Base-by-base conservation (phyloP, 1,140 invertebrate genomes). In the Drosophila prosaltans region DNA sequence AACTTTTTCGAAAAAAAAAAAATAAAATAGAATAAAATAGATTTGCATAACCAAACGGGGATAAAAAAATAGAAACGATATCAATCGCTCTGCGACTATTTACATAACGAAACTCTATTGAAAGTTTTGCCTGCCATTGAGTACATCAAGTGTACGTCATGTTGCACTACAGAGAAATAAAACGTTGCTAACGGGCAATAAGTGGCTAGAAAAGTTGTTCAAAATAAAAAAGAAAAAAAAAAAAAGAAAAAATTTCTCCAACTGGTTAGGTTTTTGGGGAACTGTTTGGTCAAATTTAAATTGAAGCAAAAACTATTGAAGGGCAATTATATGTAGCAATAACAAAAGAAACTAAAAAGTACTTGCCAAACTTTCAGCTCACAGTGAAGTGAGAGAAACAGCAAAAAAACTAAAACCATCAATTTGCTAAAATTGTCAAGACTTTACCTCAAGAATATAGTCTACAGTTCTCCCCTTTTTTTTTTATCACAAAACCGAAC, bases 131-230 rank as follows among this genome's bases (percentile, higher is more conserved):
- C 40, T 36, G 57, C 54, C 70, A 72, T 24, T 36, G 60, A 59
- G 57, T 39, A 24, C 70, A 73, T 74, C 75, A 78, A 74, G 72
- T 74, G 71, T 70, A 66, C 72, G 75, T 63, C 72, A 78, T 71
- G 75, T 39, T 70, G 74, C 63, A 54, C 21, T 57, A 65, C 61
- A 62, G 55, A 63, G 73, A 65, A 55, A 57, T 55, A 74, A 72
- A 78, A 75, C 65, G 61, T 68, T 78, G 72, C 76, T 65, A 78
- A 72, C 60, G 72, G 76, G 66, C 72, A 78, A 72, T 78, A 75
- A 78, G 76, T 75, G 72, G 60, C 71, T 67, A 68, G 45, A 68
- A 71, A 75, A 78, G 51, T 72, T 75, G 72, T 68, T 71, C 32
- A 74, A 78, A 32, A 41, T 51, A 21, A 1, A 39, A 39, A 39